phyloP scores from a whole-genome alignment of 2,113 vertebrate genomes.

The Grus americana region DNA sequence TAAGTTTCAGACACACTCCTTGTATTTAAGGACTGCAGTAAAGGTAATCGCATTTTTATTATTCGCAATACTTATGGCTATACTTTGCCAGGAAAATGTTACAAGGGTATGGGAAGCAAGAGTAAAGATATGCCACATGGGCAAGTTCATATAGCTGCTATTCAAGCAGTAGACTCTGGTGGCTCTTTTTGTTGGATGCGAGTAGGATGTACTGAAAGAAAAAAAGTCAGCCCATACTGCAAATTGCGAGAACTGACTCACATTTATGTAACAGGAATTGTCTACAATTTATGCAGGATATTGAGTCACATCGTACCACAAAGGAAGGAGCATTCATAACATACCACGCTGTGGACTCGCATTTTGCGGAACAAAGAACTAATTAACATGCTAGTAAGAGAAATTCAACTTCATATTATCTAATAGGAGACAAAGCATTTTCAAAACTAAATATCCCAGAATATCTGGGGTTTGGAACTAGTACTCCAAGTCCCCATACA shows the following conservation, averaged over 20 bases:
- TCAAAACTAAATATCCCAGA: not conserved
- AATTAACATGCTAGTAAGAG: not conserved
- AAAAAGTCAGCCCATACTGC: not conserved
- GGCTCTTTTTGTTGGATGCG: not conserved
- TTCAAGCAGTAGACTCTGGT: not conserved
- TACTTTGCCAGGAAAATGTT: not conserved
- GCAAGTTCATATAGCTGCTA: not conserved
- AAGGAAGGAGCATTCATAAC: conserved; percentile 49
- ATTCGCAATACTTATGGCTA: not conserved
- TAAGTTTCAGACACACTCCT: not conserved
- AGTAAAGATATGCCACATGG: not conserved
- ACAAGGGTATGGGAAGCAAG: not conserved
- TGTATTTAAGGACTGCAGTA: not conserved
- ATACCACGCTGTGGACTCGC: not conserved
- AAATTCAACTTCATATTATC: not conserved
- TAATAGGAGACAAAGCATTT: not conserved
- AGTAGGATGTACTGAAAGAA: not conserved
- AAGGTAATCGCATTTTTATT: not conserved
- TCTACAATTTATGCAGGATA: conserved; percentile 56
- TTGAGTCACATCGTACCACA: conserved; percentile 55
- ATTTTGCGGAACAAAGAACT: conserved; percentile 24
- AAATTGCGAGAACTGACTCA: conserved; percentile 36
- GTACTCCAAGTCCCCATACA: not conserved
- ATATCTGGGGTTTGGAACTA: not conserved
- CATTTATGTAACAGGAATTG: conserved; percentile 62